A percentile compares a stretch with the other conserved stretches of the same genome.
Evolutionary conservation across 2,888 invertebrate genomes (phyloP).

Genomic region (Autographa pulchrina): DNA sequence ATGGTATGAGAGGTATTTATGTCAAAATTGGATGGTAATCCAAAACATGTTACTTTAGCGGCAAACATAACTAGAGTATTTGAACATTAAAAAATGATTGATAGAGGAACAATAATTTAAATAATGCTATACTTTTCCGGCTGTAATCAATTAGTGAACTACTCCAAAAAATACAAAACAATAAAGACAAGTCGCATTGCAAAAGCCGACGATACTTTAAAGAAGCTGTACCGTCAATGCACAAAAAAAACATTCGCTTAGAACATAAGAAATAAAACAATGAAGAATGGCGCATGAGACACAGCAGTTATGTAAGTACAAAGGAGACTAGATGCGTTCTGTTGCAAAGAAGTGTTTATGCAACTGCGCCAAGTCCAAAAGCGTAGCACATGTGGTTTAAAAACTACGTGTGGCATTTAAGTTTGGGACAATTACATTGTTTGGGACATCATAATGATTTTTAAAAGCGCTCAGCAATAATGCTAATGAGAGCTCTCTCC

Average conservation of each 20-base stretch:
- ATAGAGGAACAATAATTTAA: too few relatives aligned
- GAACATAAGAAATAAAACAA: slow-evolving; percentile 34
- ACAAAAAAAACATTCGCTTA: slow-evolving; percentile 49
- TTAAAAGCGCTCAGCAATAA: neutral
- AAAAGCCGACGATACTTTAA: slow-evolving; percentile 16
- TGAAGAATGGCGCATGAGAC: slow-evolving; percentile 17
- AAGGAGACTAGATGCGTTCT: neutral
- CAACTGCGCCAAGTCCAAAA: neutral
- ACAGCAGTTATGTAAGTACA: slow-evolving; percentile 10
- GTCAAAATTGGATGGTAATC: too few relatives aligned
- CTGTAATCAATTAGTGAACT: slow-evolving; percentile 8
- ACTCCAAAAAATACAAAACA: neutral
- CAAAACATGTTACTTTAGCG: too few relatives aligned
- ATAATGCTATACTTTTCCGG: too few relatives aligned
- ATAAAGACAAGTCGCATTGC: slow-evolving; percentile 44
- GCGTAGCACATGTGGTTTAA: neutral
- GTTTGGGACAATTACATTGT: too few relatives aligned
- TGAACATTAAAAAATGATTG: too few relatives aligned
- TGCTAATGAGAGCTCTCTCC: neutral
- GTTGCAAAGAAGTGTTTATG: neutral
- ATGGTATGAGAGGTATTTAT: too few relatives aligned
- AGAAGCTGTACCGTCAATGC: slow-evolving; percentile 26
- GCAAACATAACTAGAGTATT: too few relatives aligned
- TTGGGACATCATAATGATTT: neutral
- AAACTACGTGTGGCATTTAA: too few relatives aligned